These are phyloP conservation scores for Dallia pectoralis DNA, from an alignment of 2,797 vertebrate species.

Conservation along the genomic window DNA sequence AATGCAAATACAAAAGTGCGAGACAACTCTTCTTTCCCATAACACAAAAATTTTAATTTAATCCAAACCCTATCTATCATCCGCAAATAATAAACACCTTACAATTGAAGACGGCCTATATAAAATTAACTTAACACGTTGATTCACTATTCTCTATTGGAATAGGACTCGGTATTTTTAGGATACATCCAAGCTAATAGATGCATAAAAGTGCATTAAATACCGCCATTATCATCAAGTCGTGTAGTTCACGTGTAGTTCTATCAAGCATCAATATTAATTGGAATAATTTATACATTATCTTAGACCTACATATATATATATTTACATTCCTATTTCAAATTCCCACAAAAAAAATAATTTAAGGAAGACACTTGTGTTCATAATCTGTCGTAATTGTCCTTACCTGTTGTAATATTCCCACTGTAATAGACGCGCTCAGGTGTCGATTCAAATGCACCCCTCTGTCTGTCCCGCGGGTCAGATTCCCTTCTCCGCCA, in stretches of 20 bases:
- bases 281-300: neutral
- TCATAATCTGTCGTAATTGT: constrained; percentile 11
- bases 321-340: neutral
- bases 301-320: neutral
- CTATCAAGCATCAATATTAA: neutral
- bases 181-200: neutral
- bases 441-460: neutral
- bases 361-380: neutral
- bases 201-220: neutral
- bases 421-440: constrained; percentile 33
- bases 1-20: constrained; percentile 43
- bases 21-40: constrained; percentile 14
- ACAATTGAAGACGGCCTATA: neutral
- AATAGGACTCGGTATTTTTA: neutral
- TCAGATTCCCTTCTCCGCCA: constrained; percentile 57
- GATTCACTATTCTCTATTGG: neutral
- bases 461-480: constrained; percentile 31
- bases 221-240: neutral
- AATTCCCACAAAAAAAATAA: neutral
- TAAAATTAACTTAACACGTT: neutral
- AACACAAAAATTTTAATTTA: constrained; percentile 1
- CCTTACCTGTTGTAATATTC: constrained; percentile 57
- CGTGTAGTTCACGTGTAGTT: neutral
- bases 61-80: neutral
- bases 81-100: neutral